Evolutionary conservation across 1,140 invertebrate species (phyloP), one percentile per base, ranked within the genome.

Genomic region (Leptonema lineaticorne): DNA sequence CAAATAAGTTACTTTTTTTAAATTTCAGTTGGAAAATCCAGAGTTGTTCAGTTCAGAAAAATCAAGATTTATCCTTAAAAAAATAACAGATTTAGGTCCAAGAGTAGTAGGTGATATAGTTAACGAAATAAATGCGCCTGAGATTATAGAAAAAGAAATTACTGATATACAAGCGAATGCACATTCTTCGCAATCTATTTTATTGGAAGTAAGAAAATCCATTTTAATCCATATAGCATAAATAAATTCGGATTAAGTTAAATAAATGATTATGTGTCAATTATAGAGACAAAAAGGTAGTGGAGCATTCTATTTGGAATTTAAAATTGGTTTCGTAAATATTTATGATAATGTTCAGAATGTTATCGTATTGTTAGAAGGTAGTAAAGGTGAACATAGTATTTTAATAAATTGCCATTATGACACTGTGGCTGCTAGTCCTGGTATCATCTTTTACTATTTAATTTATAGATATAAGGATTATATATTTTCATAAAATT

Each of bases 361-460:
- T 79, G 77, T 93, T 53, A 78, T 91, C 18, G 91, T 87, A 0
- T 84, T 87, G 74, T 71, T 94, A 20, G 82, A 89, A 58, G 81
- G 82, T 0, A 79, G 78, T 41, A 78, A 80, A 26, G 82, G 71
- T 0, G 76, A 78, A 67, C 75, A 85, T 63, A 85, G 87, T 41
- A 69, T 94, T 37, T 77, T 94, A 18, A 78, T 94, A 33, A 94
- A 93, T 78, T 92, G 91, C 72, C 92, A 94, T 77, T 92, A 88
- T 80, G 92, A 94, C 78, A 86, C 88, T 46, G 88, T 92, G 16
- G 85, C 89, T 18, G 87, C 84, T 68, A 90, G 89, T 78, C 85
- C 82, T 77, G 89, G 89, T 75, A 75, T 73, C 58, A 24, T 41
- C 26, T 24, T n/a, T n/a, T 22, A 57, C 24, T 26, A 57, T 24